Percentiles rank a stretch among this genome's conserved stretches.
Evolutionary conservation across 2,888 invertebrate genomes (phyloP).

Genomic region (Buathra laborator): DNA sequence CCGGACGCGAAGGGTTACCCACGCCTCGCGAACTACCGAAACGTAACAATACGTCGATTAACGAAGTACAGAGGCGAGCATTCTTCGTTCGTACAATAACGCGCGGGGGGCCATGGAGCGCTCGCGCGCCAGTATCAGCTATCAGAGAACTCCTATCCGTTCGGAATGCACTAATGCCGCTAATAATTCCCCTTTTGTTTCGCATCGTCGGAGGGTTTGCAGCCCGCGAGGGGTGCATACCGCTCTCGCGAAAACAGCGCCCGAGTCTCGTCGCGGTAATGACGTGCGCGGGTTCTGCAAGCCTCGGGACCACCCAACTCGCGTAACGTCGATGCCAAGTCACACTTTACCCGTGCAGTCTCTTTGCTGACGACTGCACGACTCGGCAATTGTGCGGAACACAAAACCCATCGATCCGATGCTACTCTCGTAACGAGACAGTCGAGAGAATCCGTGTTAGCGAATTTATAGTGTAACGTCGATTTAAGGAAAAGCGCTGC

Average conservation of each 20-base stretch:
- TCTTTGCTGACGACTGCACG: constrained; percentile 51
- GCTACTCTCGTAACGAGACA: background rate
- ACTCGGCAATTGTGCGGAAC: constrained; percentile 50
- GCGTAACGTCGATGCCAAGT: constrained; percentile 61
- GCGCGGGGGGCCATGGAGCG: constrained; percentile 51
- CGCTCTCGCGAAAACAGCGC: no score
- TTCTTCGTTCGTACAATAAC: constrained; percentile 77
- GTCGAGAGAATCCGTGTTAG: background rate
- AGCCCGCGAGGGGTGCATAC: background rate
- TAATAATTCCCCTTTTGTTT: constrained; percentile 80
- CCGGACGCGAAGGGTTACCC: background rate
- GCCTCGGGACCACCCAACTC: constrained; percentile 23
- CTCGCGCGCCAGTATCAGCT: background rate
- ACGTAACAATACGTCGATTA: constrained; percentile 79
- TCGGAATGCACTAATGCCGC: constrained; percentile 78
- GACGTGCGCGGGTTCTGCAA: constrained; percentile 41
- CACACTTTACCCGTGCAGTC: constrained; percentile 34
- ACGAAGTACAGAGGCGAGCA: constrained; percentile 76
- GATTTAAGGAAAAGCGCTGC: no score
- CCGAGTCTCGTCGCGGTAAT: constrained; percentile 52
- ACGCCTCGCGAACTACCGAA: constrained; percentile 32
- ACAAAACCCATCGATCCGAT: background rate
- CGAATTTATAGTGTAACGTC: no score
- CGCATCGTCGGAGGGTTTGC: constrained; percentile 47
- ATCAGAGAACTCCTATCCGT: constrained; percentile 67